These are phyloP conservation scores for Palythoa grandiflora DNA, from an alignment of 92 coral and sea anemone genomes.

Conservation along the genomic window DNA sequence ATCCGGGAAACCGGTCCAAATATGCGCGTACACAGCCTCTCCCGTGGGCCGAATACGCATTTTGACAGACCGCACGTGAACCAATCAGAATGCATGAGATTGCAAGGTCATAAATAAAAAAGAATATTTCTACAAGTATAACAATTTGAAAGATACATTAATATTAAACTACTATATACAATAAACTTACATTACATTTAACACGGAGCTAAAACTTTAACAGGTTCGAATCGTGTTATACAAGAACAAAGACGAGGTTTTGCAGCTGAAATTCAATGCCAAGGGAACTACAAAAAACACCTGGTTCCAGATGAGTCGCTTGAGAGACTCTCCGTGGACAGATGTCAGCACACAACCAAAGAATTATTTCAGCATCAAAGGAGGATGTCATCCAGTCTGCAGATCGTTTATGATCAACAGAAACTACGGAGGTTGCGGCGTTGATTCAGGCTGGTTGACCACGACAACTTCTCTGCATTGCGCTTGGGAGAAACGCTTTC, in stretches of 20 bases:
- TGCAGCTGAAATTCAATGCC: constrained; percentile 33
- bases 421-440: constrained; percentile 35
- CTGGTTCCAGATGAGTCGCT: constrained; percentile 30
- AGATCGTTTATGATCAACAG: constrained; percentile 43
- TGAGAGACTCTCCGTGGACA: constrained; percentile 45
- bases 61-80: no score
- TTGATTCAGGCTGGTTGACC: constrained; percentile 37
- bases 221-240: constrained; percentile 32
- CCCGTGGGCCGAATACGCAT: no score
- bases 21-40: no score
- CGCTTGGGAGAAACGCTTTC: constrained; percentile 39
- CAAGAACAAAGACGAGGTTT: not conserved
- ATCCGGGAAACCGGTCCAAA: no score
- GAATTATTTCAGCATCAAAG: constrained; percentile 41
- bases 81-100: no score
- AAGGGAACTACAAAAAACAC: not conserved
- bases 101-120: no score
- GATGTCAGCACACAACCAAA: constrained; percentile 14
- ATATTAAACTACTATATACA: no score
- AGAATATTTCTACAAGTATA: no score
- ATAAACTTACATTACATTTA: no score
- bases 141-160: no score
- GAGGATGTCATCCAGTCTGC: constrained; percentile 35
- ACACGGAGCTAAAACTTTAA: no score
- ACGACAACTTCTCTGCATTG: not conserved